Conservation (phyloP, 53 echinoderm and acorn worm genomes). For the Antedon mediterranea region DNA sequence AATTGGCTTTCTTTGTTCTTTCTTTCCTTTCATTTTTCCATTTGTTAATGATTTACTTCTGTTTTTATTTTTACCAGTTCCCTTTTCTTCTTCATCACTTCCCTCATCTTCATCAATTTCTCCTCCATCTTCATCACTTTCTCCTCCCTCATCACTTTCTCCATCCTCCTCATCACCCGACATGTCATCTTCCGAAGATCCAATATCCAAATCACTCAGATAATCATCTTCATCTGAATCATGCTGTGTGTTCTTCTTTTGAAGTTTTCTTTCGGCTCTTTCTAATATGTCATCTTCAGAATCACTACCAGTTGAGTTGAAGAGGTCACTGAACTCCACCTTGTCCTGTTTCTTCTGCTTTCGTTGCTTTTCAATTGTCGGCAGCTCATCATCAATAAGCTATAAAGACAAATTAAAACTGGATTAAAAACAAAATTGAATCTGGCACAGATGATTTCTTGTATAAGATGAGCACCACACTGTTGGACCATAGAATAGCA, state of each 20-base stretch:
- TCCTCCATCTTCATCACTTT: conserved; percentile 22
- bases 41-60: not conserved
- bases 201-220: conserved; percentile 19
- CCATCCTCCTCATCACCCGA: not conserved
- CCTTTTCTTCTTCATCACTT: conserved; percentile 15
- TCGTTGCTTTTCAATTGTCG: conserved; percentile 27
- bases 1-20: conserved; percentile 5
- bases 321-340: conserved; percentile 57
- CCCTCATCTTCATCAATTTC: conserved; percentile 11
- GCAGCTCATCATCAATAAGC: conserved; percentile 41
- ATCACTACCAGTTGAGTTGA: conserved; percentile 56
- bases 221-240: conserved; percentile 13
- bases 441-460: too few relatives aligned
- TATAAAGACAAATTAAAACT: conserved; percentile 4
- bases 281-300: conserved; percentile 73
- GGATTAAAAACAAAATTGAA: too few relatives aligned
- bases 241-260: conserved; percentile 20
- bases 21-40: conserved; percentile 11
- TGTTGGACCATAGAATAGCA: too few relatives aligned
- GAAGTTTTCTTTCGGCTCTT: conserved; percentile 50
- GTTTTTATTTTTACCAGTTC: conserved; percentile 8
- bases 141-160: too few relatives aligned
- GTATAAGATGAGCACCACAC: too few relatives aligned
- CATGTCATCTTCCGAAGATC: not conserved
- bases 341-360: conserved; percentile 45